A percentile compares a stretch with the other conserved stretches of the same genome.
phyloP scores from a whole-genome alignment of 2,797 vertebrate species.

The Potorous gilbertii region DNA sequence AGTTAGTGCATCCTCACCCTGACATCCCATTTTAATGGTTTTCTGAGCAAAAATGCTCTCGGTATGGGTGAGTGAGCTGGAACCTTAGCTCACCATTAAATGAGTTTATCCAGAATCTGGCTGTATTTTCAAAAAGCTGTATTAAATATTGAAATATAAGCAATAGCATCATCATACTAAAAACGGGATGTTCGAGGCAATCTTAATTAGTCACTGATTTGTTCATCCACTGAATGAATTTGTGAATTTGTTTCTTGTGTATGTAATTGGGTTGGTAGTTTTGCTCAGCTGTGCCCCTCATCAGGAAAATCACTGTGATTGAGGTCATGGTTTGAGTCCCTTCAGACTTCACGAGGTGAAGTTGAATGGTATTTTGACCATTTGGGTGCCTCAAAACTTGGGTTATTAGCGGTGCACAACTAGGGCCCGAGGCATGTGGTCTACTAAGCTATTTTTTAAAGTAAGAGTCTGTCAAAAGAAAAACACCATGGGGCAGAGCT shows the following conservation, averaged over 20 bases:
- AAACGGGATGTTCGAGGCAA: slow-evolving; percentile 12
- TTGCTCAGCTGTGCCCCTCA: slow-evolving; percentile 65
- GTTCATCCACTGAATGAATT: slow-evolving; percentile 31
- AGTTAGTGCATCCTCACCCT: not conserved
- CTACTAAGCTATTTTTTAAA: slow-evolving; percentile 74
- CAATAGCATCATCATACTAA: slow-evolving; percentile 27
- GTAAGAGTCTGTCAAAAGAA: slow-evolving; percentile 65
- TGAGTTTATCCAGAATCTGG: not conserved
- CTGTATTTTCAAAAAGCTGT: slow-evolving; percentile 6
- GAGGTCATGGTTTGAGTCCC: slow-evolving; percentile 71
- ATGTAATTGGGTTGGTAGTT: slow-evolving; percentile 51
- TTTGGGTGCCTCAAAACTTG: slow-evolving; percentile 68
- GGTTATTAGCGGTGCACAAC: slow-evolving; percentile 74
- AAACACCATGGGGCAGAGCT: slow-evolving; percentile 54
- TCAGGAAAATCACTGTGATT: slow-evolving; percentile 67
- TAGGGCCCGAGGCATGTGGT: slow-evolving; percentile 65
- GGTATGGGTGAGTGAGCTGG: slow-evolving; percentile 9
- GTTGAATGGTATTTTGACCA: slow-evolving; percentile 75
- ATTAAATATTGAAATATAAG: slow-evolving; percentile 29
- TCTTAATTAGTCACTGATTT: slow-evolving; percentile 46
- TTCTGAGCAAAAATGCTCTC: not conserved
- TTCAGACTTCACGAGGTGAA: slow-evolving; percentile 68
- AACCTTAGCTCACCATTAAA: slow-evolving; percentile 7
- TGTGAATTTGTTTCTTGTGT: slow-evolving; percentile 50
- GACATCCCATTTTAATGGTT: not conserved